These are phyloP conservation scores for Maconellicoccus hirsutus DNA, from an alignment of 1,140 invertebrate species.

Conservation along the genomic window DNA sequence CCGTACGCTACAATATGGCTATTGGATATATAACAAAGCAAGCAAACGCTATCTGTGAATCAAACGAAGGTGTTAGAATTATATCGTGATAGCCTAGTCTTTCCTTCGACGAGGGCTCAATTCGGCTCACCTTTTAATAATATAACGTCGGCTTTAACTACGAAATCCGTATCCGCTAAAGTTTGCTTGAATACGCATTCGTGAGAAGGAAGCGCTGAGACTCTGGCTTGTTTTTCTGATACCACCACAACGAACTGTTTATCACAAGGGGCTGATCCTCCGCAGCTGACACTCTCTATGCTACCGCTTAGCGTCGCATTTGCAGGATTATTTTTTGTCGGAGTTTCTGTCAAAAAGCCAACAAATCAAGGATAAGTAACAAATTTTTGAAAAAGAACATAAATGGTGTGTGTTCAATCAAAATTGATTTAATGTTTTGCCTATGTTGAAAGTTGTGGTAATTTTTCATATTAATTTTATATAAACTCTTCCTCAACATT, in stretches of 20 bases:
- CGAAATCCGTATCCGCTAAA: constrained; percentile 75
- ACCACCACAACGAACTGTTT: constrained; percentile 85
- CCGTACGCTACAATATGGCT: constrained; percentile 85
- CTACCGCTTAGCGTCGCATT: constrained; percentile 40
- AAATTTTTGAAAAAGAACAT: no score
- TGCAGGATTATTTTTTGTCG: constrained; percentile 42
- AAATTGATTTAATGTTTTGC: no score
- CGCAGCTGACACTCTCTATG: constrained; percentile 23
- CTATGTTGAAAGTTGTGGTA: no score
- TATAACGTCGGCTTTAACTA: constrained; percentile 87
- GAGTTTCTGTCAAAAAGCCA: constrained; percentile 48
- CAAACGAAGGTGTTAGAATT: constrained; percentile 27
- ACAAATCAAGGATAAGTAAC: no score
- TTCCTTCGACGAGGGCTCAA: no score
- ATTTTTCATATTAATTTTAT: no score
- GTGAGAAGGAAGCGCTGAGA: constrained; percentile 87
- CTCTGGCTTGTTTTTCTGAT: constrained; percentile 89
- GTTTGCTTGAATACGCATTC: constrained; percentile 79
- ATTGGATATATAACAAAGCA: constrained; percentile 85
- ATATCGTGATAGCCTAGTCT: neutral
- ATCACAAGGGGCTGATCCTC: constrained; percentile 46
- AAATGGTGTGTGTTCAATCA: no score
- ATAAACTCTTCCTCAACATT: no score
- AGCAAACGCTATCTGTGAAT: constrained; percentile 78
- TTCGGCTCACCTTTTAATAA: constrained; percentile 79